These are phyloP conservation scores for Deilephila elpenor DNA, from an alignment of 2,888 invertebrate genomes.

Conservation along the genomic window DNA sequence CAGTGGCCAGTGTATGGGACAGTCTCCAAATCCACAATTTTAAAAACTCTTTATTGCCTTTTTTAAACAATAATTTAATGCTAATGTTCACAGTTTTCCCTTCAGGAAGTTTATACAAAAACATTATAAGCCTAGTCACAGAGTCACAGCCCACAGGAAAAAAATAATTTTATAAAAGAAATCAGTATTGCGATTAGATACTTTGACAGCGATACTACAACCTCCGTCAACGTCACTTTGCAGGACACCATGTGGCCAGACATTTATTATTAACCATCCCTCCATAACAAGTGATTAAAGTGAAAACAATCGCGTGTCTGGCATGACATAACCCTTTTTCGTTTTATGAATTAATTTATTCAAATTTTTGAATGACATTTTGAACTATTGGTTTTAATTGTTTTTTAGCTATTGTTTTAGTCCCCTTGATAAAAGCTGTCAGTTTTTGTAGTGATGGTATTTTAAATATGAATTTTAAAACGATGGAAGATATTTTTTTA, in stretches of 20 bases:
- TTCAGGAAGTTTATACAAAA: neutral
- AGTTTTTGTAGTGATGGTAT: neutral
- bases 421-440: neutral
- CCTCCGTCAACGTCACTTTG: constrained; percentile 25
- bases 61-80: too few species aligned
- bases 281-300: constrained; percentile 23
- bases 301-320: constrained; percentile 10
- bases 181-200: neutral
- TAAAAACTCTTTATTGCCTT: too few species aligned
- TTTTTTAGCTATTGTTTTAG: neutral
- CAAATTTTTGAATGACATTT: constrained; percentile 12
- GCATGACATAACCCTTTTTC: constrained; percentile 19
- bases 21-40: too few species aligned
- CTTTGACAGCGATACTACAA: constrained; percentile 10
- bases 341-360: constrained; percentile 13
- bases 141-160: neutral
- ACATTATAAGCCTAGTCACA: too few species aligned
- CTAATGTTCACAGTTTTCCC: neutral
- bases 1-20: too few species aligned
- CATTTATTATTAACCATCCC: constrained; percentile 24
- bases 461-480: neutral
- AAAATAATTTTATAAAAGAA: neutral
- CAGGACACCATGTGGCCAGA: constrained; percentile 4
- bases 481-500: neutral
- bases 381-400: neutral